A percentile compares a stretch with the other conserved stretches of the same genome.
phyloP scores from a whole-genome alignment of 2,113 vertebrate genomes.

The Willisornis vidua region DNA sequence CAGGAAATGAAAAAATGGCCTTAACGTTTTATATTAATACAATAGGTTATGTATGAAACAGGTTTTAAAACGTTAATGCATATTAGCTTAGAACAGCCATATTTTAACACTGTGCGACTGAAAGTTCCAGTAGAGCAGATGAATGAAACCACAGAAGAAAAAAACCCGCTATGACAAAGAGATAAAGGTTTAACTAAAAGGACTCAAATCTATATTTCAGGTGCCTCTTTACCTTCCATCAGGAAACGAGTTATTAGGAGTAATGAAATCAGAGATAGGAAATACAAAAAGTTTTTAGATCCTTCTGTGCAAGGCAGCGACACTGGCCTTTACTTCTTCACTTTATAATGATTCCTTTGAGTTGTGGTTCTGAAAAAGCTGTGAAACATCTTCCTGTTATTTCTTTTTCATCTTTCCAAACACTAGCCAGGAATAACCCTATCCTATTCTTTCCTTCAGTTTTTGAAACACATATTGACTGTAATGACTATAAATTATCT shows the following conservation, averaged over 20 bases:
- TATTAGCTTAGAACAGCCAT: conserved; percentile 77
- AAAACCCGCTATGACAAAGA: conserved; percentile 69
- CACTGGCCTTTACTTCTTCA: conserved; percentile 70
- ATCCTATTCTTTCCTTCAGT: conserved; percentile 65
- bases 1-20: conserved; percentile 72
- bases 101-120: conserved; percentile 73
- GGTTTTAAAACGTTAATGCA: conserved; percentile 76
- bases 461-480: conserved; percentile 70
- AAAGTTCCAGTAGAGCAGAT: conserved; percentile 77
- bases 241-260: conserved; percentile 76
- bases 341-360: conserved; percentile 76
- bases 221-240: conserved; percentile 74
- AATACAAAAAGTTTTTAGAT: conserved; percentile 78
- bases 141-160: conserved; percentile 74
- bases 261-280: conserved; percentile 72
- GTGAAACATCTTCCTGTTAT: conserved; percentile 75
- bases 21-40: conserved; percentile 76
- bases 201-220: conserved; percentile 71
- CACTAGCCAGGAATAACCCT: conserved; percentile 71
- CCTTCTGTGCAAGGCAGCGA: conserved; percentile 68
- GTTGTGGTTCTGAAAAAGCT: conserved; percentile 71
- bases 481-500: conserved; percentile 64
- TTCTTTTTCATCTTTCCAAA: conserved; percentile 76
- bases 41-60: conserved; percentile 79
- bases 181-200: conserved; percentile 76